Evolutionary conservation across 2,113 vertebrate genomes (phyloP).

Genomic region (Spermophilus dauricus): DNA sequence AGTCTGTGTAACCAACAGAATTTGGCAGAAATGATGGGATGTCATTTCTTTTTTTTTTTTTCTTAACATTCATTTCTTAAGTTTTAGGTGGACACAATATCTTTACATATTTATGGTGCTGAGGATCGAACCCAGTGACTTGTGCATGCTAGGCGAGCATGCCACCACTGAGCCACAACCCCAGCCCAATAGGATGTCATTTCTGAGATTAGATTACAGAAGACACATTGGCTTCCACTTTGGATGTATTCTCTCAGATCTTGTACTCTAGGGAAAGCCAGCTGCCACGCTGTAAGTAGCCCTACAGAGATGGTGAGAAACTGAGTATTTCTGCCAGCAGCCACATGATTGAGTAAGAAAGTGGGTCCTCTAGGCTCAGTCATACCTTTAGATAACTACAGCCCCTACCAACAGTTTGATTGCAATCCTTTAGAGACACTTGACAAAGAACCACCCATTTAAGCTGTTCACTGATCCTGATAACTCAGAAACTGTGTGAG

Average conservation of each 20-base stretch:
- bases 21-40: conserved; percentile 44
- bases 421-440: neutral
- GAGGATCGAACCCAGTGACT: too few relatives aligned
- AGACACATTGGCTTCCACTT: conserved; percentile 25
- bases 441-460: neutral
- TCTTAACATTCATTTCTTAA: too few relatives aligned
- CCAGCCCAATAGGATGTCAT: neutral
- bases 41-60: neutral
- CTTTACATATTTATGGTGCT: too few relatives aligned
- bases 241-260: conserved; percentile 42
- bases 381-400: neutral
- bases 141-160: too few relatives aligned
- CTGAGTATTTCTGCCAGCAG: conserved; percentile 3
- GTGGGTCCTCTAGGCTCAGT: neutral
- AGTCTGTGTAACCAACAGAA: neutral
- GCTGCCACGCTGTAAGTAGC: neutral
- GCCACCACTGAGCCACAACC: too few relatives aligned
- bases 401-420: neutral
- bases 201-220: conserved; percentile 52
- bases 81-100: too few relatives aligned
- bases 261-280: conserved; percentile 25
- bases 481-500: conserved; percentile 22
- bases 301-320: conserved; percentile 27
- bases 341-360: neutral
- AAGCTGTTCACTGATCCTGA: neutral